Evolutionary conservation across 2,113 vertebrate genomes (phyloP).

Genomic region (Hystrix brachyura): DNA sequence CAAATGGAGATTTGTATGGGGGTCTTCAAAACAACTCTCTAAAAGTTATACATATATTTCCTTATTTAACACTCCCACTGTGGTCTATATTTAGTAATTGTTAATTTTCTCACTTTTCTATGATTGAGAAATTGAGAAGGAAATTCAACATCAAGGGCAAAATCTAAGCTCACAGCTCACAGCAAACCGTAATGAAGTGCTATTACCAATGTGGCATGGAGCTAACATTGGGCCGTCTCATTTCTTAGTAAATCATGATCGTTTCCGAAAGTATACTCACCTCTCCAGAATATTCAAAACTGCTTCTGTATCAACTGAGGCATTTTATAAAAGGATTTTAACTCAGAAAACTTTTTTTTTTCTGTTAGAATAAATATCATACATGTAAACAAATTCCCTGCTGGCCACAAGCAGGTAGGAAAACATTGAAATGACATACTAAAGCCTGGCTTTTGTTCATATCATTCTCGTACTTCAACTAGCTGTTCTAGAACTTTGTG

Average conservation of each 20-base stretch:
- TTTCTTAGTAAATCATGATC: not conserved
- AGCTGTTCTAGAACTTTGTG: not conserved
- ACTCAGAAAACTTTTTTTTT: not conserved
- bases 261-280: not conserved
- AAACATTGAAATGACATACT: not conserved
- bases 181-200: not conserved
- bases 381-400: slow-evolving; percentile 5
- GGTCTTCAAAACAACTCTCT: not conserved
- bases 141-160: not conserved
- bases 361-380: not conserved
- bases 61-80: not conserved
- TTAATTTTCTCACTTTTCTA: slow-evolving; percentile 54
- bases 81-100: not conserved
- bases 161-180: not conserved
- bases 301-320: not conserved
- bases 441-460: not conserved
- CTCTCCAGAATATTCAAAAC: not conserved
- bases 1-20: not conserved
- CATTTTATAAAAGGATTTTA: slow-evolving; percentile 13
- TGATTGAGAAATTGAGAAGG: slow-evolving; percentile 4
- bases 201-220: not conserved
- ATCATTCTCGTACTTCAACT: not conserved
- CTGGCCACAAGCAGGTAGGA: not conserved
- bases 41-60: not conserved
- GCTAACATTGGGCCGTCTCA: not conserved